These are phyloP conservation scores for Eufriesea mexicana DNA, from an alignment of 1,140 invertebrate genomes.

Conservation along the genomic window DNA sequence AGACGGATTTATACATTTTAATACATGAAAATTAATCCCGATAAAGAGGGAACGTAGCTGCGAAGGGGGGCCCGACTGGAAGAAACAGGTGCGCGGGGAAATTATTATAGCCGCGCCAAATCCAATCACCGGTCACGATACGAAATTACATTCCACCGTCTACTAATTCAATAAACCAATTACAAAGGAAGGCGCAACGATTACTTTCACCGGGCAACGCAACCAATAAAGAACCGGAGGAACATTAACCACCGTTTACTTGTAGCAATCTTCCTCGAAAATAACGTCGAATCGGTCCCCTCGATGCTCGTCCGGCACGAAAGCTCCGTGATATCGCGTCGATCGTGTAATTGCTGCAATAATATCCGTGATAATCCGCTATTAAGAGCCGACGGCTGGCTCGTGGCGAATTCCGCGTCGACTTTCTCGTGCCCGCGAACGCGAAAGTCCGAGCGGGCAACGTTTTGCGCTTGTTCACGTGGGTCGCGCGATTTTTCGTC, in stretches of 20 bases:
- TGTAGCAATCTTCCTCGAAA: neutral
- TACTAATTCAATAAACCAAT: slow-evolving; percentile 14
- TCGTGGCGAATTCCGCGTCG: slow-evolving; percentile 1
- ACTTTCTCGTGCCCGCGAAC: slow-evolving; percentile 51
- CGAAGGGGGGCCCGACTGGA: too few species aligned
- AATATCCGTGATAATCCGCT: slow-evolving; percentile 6
- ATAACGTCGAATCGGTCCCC: neutral
- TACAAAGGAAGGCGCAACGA: neutral
- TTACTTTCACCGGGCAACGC: neutral
- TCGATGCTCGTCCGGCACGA: neutral
- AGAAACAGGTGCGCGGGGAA: neutral
- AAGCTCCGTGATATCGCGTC: neutral
- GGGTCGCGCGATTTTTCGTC: slow-evolving; percentile 60
- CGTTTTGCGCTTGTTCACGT: slow-evolving; percentile 57
- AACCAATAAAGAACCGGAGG: neutral
- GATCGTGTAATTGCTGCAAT: neutral
- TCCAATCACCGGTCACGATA: neutral
- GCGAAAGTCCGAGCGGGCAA: slow-evolving; percentile 34
- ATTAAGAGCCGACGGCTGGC: neutral
- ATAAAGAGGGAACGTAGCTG: neutral
- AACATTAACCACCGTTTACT: neutral
- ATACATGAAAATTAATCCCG: neutral
- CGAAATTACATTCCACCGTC: neutral
- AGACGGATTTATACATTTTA: neutral
- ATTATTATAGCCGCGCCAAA: neutral